phyloP scores from a whole-genome alignment of 2,113 vertebrate species.

The Mormoops blainvillei region DNA sequence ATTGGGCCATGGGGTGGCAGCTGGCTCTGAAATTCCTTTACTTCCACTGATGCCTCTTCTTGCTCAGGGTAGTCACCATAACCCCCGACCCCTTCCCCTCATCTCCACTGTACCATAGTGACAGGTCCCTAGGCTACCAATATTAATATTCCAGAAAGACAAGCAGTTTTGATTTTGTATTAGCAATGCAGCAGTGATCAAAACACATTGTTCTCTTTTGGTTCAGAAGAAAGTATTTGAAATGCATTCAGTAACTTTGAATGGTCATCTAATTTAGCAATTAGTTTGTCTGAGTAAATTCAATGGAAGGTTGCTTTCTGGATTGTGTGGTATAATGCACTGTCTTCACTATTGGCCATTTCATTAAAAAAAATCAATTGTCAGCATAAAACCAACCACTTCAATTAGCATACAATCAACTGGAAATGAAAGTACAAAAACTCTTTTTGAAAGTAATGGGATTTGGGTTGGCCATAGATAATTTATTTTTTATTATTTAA shows the following conservation, averaged over 20 bases:
- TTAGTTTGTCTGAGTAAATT: constrained; percentile 51
- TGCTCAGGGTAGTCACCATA: background rate
- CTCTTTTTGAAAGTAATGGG: constrained; percentile 31
- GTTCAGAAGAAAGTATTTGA: constrained; percentile 36
- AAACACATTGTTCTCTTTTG: constrained; percentile 1
- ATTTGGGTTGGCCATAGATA: constrained; percentile 6
- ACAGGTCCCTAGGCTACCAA: background rate
- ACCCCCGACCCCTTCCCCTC: background rate
- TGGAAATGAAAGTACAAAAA: constrained; percentile 50
- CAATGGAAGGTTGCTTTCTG: constrained; percentile 23
- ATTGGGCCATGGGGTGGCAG: background rate
- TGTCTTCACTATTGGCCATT: constrained; percentile 36
- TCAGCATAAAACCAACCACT: constrained; percentile 17
- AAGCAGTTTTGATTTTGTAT: background rate
- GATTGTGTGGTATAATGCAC: background rate
- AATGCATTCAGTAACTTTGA: constrained; percentile 42
- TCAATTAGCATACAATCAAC: constrained; percentile 54
- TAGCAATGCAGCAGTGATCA: background rate
- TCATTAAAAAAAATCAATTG: constrained; percentile 51
- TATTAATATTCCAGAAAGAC: background rate
- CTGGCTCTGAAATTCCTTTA: background rate
- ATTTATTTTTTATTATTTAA: constrained; percentile 40
- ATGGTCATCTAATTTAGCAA: constrained; percentile 1
- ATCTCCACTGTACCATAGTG: background rate
- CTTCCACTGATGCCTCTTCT: background rate